A percentile compares a stretch with the other conserved stretches of the same genome.
Evolutionary conservation across 2,113 vertebrate species (phyloP).

Genomic region (Reinhardtius hippoglossoides): DNA sequence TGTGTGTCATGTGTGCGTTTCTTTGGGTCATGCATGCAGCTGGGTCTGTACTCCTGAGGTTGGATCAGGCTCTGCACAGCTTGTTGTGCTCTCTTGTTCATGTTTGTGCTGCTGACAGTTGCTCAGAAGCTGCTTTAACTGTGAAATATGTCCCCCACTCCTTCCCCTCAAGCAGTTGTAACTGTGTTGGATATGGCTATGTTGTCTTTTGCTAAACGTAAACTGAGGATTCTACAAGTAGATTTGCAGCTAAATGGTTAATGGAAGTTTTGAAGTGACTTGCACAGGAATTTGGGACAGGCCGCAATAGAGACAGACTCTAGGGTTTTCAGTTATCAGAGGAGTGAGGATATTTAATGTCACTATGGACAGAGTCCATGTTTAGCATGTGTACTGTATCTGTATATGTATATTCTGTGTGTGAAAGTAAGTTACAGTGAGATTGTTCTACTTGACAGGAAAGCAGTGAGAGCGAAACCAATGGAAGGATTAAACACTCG

Average conservation of each 20-base stretch:
- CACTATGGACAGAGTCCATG: background rate
- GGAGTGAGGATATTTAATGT: conserved; percentile 43
- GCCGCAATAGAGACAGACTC: conserved; percentile 23
- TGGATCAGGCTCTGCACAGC: conserved; percentile 14
- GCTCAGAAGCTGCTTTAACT: conserved; percentile 46
- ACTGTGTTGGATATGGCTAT: background rate
- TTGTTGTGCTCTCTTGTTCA: background rate
- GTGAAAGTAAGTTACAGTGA: conserved; percentile 37
- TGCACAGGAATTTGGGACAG: conserved; percentile 40
- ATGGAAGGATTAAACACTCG: conserved; percentile 19
- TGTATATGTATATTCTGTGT: conserved; percentile 53
- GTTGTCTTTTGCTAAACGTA: conserved; percentile 9
- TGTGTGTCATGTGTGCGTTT: conserved; percentile 21
- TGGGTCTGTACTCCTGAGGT: conserved; percentile 26
- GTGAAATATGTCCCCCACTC: conserved; percentile 44
- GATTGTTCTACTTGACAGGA: conserved; percentile 44
- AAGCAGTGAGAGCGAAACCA: conserved; percentile 32
- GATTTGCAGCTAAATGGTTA: conserved; percentile 12
- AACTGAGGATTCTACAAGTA: conserved; percentile 15
- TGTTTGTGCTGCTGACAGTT: conserved; percentile 7
- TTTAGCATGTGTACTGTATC: conserved; percentile 57
- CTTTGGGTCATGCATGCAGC: conserved; percentile 50
- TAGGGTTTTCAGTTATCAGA: background rate
- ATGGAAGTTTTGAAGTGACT: conserved; percentile 25
- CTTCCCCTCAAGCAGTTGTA: conserved; percentile 15